Percentiles rank a stretch among this genome's conserved stretches.
phyloP scores from a whole-genome alignment of 1,140 invertebrate species.

The Cyclina sinensis region DNA sequence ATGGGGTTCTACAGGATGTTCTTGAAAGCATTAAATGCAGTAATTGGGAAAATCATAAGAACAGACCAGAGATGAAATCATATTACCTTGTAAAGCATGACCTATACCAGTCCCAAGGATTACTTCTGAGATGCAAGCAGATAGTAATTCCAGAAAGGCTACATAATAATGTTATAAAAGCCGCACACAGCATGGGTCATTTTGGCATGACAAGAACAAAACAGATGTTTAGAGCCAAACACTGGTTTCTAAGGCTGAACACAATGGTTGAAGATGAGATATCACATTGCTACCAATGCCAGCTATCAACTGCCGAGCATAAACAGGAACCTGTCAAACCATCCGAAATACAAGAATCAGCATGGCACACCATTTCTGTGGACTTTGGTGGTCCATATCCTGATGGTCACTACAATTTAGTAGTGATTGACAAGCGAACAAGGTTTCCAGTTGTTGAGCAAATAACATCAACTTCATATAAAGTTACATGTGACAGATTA shows the following conservation, averaged over 20 bases:
- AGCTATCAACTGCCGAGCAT: conserved; percentile 55
- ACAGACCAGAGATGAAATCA: conserved; percentile 28
- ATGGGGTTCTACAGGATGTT: conserved; percentile 33
- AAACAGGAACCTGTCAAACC: conserved; percentile 26
- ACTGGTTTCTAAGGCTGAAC: conserved; percentile 71
- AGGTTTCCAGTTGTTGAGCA: conserved; percentile 75
- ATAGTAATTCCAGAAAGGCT: conserved; percentile 70
- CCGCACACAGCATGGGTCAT: conserved; percentile 66
- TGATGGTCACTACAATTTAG: conserved; percentile 75
- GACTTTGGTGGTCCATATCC: conserved; percentile 80
- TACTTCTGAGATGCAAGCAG: conserved; percentile 34
- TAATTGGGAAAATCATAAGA: conserved; percentile 20
- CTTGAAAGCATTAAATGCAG: conserved; percentile 11
- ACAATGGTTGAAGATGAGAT: conserved; percentile 62
- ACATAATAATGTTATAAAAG: conserved; percentile 56
- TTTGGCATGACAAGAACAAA: conserved; percentile 74
- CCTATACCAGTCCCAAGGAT: conserved; percentile 42
- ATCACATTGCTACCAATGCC: conserved; percentile 68
- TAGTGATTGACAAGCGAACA: conserved; percentile 78
- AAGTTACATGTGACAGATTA: conserved; percentile 31
- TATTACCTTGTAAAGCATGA: conserved; percentile 64
- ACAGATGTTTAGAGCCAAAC: conserved; percentile 66
- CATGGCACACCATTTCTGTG: conserved; percentile 64
- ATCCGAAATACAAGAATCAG: conserved; percentile 29
- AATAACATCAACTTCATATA: conserved; percentile 25